Evolutionary conservation across 2,797 vertebrate genomes (phyloP), one percentile per base, ranked within the genome.

Genomic region (Ataeniobius toweri): DNA sequence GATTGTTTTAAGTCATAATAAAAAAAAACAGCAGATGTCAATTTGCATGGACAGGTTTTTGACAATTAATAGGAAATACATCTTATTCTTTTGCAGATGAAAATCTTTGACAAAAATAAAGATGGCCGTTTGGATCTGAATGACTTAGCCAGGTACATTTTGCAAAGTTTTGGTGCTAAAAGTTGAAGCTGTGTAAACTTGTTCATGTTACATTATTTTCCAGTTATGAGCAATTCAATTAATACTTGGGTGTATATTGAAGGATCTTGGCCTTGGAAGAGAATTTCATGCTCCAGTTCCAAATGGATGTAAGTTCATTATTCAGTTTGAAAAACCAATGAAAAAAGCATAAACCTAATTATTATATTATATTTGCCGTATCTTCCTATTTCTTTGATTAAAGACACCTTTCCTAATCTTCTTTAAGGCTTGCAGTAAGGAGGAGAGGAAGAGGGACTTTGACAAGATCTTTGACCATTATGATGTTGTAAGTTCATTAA

Each of bases 51-150:
- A 50, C 48, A 50, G 9, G 12, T 12, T 22, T 67, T 41, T 67
- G 20, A 41, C 22, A 67, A 41, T 20, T 5, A 67, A 67, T 7
- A 36, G 36, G 4, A 20, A 3, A n/a, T 71, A 1, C 1, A 1
- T 74, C 2, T 0, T 65, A 5, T 71, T 75, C 83, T 58, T 85
- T 94, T 94, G 79, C 93, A 99, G 98, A 99, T 99, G 98, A 97
- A 97, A 88, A 95, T 99, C 71, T 99, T 99, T 93, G 97, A 99
- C 95, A 99, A 95, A 95, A 99, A 97, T 91, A 97, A 97, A 89
- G 98, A 99, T 68, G 97, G 98, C 0, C 94, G 95, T n/a, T 91
- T 99, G 96, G 98, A 99, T 90, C 94, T 99, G 81, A 98, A 96
- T 61, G 98, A 99, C 86, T 93, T 99, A 88, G 97, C 98, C 74